Conservation (phyloP, 2,888 invertebrate genomes). For the Platypus cylindrus region DNA sequence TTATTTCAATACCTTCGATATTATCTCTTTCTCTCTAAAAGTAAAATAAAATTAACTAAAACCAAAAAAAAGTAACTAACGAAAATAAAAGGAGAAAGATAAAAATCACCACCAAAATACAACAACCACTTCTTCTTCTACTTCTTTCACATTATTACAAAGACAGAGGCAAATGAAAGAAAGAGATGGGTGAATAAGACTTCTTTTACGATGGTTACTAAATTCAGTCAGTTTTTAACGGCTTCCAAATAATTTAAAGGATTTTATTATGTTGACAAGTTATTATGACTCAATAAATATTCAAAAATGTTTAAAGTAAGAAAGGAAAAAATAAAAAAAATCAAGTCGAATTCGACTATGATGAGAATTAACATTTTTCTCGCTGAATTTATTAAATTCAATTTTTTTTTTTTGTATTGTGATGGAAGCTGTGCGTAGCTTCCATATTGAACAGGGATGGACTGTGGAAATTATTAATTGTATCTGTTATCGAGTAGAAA, state of each 20-base stretch:
- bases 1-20: constrained; percentile 11
- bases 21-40: too few relatives aligned
- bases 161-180: too few relatives aligned
- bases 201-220: constrained; percentile 12
- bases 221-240: constrained; percentile 17
- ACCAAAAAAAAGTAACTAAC: too few relatives aligned
- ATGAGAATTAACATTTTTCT: constrained; percentile 12
- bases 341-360: constrained; percentile 4
- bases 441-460: too few relatives aligned
- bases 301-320: constrained; percentile 26
- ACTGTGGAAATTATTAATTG: too few relatives aligned
- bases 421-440: too few relatives aligned
- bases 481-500: too few relatives aligned
- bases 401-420: too few relatives aligned
- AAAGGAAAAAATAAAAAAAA: too few relatives aligned
- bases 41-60: too few relatives aligned
- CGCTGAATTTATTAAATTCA: constrained; percentile 4
- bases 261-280: constrained; percentile 34
- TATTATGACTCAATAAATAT: constrained; percentile 37
- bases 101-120: constrained; percentile 13
- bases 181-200: too few relatives aligned
- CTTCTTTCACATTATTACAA: too few relatives aligned
- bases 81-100: constrained; percentile 8
- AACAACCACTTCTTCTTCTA: constrained; percentile 13
- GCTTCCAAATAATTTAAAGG: constrained; percentile 32